Evolutionary conservation across 2,113 vertebrate genomes (phyloP).

Genomic region (Mesoclemmys tuberculata): DNA sequence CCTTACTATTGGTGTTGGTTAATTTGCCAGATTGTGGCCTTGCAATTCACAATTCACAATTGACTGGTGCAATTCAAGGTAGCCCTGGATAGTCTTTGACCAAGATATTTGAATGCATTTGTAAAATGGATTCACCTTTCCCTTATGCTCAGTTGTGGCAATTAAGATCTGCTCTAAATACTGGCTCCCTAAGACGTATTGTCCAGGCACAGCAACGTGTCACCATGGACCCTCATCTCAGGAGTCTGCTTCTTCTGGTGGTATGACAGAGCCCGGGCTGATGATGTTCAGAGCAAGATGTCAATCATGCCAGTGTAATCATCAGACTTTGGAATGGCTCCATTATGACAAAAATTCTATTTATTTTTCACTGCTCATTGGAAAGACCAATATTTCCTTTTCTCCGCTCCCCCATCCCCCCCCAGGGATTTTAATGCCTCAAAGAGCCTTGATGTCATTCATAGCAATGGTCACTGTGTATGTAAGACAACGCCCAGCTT

Average conservation of each 20-base stretch:
- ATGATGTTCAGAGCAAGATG: not conserved
- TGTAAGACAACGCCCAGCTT: not conserved
- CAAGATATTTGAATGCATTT: not conserved
- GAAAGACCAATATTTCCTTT: not conserved
- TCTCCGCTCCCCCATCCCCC: conserved; percentile 4
- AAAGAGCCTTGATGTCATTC: conserved; percentile 14
- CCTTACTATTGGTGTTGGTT: not conserved
- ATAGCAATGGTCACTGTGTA: not conserved
- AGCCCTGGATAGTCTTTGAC: not conserved
- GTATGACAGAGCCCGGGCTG: not conserved
- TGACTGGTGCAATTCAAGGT: not conserved
- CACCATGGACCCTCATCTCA: fast-evolving
- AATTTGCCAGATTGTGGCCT: not conserved
- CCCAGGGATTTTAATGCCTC: conserved; percentile 35
- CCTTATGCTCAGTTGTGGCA: not conserved
- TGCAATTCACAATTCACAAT: no score
- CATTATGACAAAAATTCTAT: not conserved
- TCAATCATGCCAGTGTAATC: not conserved
- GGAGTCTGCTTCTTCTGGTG: not conserved
- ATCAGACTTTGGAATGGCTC: not conserved
- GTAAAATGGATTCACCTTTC: not conserved
- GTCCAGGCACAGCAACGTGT: not conserved
- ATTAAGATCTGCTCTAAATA: not conserved
- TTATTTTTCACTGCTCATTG: not conserved
- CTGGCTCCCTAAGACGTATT: not conserved